Evolutionary conservation across 1,140 invertebrate species (phyloP).

Genomic region (Melipona quadrifasciata): DNA sequence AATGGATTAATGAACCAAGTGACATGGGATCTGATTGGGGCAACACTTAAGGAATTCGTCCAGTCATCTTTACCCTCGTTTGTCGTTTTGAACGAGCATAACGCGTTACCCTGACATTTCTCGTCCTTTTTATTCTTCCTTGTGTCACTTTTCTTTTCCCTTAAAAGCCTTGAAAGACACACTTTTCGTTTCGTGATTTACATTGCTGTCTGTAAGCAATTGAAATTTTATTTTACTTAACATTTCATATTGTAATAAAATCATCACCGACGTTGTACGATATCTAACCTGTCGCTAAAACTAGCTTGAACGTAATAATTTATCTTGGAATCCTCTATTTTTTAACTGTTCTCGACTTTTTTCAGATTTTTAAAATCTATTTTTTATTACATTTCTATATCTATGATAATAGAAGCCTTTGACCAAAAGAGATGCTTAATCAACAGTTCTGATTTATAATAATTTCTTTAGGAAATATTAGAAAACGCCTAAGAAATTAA

Average conservation of each 20-base stretch:
- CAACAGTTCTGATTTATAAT: not conserved
- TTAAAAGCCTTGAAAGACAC: not conserved
- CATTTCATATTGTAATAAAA: not conserved
- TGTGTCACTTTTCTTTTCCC: constrained; percentile 50
- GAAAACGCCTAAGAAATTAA: not conserved
- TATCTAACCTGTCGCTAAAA: no score
- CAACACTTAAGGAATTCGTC: constrained; percentile 74
- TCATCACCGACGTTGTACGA: no score
- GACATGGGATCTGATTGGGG: constrained; percentile 77
- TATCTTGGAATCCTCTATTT: not conserved
- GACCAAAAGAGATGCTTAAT: not conserved
- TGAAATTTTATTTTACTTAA: no score
- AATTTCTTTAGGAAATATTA: not conserved
- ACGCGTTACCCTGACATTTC: constrained; percentile 57
- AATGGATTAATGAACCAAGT: constrained; percentile 77
- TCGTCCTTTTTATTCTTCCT: constrained; percentile 35
- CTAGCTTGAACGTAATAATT: no score
- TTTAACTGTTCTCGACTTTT: no score
- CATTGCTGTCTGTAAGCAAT: not conserved
- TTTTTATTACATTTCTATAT: no score
- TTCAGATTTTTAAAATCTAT: no score
- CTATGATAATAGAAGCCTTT: no score
- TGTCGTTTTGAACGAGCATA: constrained; percentile 56
- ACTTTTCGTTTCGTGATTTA: not conserved
- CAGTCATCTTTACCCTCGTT: constrained; percentile 72